Evolutionary conservation across 2,113 vertebrate species (phyloP).

Genomic region (Hemiprocne comata): DNA sequence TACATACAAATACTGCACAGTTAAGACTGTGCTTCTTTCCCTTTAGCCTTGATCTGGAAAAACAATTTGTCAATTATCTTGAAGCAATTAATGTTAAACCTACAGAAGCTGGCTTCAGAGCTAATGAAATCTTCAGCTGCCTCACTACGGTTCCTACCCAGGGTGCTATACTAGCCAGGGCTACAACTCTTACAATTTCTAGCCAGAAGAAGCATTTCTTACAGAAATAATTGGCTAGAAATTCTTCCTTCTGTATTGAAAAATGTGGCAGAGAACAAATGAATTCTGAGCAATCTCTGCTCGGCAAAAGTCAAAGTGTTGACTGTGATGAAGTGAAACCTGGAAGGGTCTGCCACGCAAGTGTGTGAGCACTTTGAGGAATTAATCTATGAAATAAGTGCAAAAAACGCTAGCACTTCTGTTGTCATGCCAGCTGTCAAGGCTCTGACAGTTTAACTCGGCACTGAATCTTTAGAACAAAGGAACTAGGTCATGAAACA

Average conservation of each 20-base stretch:
- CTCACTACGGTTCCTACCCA: background rate
- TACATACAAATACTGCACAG: background rate
- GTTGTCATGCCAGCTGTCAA: conserved; percentile 54
- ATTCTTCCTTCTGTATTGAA: background rate
- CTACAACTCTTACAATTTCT: background rate
- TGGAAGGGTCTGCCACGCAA: conserved; percentile 41
- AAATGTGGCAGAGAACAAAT: background rate
- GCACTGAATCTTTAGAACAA: conserved; percentile 53
- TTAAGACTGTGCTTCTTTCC: background rate
- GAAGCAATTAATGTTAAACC: background rate
- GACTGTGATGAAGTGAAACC: conserved; percentile 29
- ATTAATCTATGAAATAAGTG: conserved; percentile 55
- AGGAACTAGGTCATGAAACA: conserved; percentile 56
- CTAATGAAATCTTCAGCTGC: background rate
- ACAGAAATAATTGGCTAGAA: background rate
- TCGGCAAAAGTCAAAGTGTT: background rate
- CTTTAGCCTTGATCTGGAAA: background rate
- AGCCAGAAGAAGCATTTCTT: background rate
- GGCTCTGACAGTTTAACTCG: conserved; percentile 38
- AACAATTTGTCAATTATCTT: background rate
- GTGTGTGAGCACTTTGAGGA: conserved; percentile 41
- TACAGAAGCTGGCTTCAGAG: background rate
- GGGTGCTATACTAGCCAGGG: background rate
- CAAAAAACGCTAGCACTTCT: conserved; percentile 8
- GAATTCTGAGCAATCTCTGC: background rate